These are phyloP conservation scores for Zosterops pallidus DNA, from an alignment of 2,113 vertebrate genomes.

Conservation along the genomic window DNA sequence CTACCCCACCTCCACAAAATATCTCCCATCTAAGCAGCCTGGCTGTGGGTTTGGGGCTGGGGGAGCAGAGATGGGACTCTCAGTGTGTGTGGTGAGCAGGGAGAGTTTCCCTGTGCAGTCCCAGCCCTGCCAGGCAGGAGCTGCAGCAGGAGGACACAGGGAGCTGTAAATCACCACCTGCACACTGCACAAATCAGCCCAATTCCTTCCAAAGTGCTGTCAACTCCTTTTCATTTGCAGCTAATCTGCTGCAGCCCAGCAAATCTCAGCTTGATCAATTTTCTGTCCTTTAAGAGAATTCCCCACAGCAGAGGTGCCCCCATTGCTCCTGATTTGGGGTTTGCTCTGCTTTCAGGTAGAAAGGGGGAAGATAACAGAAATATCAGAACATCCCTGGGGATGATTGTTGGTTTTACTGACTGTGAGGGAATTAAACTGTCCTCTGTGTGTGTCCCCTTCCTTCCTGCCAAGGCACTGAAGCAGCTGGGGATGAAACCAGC, in stretches of 20 bases:
- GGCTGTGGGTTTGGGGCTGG: neutral
- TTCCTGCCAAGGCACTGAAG: neutral
- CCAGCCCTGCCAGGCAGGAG: neutral
- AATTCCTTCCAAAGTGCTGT: neutral
- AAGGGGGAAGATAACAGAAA: neutral
- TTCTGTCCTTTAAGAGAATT: neutral
- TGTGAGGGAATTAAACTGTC: neutral
- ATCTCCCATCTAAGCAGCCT: neutral
- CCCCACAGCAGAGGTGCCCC: neutral
- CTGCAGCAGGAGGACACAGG: neutral
- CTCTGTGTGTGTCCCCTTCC: neutral
- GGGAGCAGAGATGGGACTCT: neutral
- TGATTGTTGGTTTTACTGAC: neutral
- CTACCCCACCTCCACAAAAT: neutral
- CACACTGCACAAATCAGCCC: neutral
- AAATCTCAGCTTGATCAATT: neutral
- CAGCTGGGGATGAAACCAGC: neutral
- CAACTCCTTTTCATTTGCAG: neutral
- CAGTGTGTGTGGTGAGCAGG: neutral
- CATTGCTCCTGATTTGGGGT: neutral
- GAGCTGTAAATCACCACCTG: neutral
- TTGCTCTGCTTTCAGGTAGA: neutral
- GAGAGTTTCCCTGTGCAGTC: neutral
- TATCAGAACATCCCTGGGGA: neutral
- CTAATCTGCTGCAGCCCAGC: neutral